phyloP scores from a whole-genome alignment of 2,888 invertebrate species.

The Abrostola tripartita region DNA sequence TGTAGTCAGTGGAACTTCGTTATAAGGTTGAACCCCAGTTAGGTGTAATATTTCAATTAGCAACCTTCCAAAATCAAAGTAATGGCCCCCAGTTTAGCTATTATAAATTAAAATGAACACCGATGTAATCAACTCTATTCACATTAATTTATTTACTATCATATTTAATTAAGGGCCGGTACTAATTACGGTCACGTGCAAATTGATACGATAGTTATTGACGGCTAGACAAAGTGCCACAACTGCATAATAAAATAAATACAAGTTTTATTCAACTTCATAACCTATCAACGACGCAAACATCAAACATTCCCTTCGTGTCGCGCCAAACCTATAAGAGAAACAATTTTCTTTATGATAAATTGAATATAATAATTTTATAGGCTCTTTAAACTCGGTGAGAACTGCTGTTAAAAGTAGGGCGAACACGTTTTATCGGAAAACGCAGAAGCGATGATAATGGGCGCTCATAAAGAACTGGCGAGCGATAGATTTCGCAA shows the following conservation, averaged over 20 bases:
- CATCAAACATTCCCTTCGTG: constrained; percentile 24
- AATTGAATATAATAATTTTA: constrained; percentile 82
- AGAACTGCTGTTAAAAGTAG: constrained; percentile 81
- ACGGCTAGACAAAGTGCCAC: background rate
- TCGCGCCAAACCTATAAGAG: constrained; percentile 44
- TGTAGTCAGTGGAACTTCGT: too few species aligned
- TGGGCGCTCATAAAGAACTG: constrained; percentile 85
- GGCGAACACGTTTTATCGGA: constrained; percentile 85
- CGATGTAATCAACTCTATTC: too few species aligned
- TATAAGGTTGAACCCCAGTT: too few species aligned
- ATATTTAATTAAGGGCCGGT: too few species aligned
- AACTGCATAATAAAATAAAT: background rate
- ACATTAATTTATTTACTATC: too few species aligned
- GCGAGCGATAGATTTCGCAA: constrained; percentile 84
- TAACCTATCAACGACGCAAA: background rate
- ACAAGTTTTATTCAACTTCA: background rate
- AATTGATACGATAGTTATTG: background rate
- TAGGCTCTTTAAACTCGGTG: constrained; percentile 77
- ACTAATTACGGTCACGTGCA: background rate
- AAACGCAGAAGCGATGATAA: constrained; percentile 84
- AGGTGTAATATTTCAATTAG: too few species aligned
- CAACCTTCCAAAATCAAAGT: too few species aligned
- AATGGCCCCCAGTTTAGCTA: too few species aligned
- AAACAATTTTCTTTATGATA: constrained; percentile 62
- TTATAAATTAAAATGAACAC: too few species aligned